These are phyloP conservation scores for Luperina testacea DNA, from an alignment of 2,888 invertebrate species.

Conservation along the genomic window DNA sequence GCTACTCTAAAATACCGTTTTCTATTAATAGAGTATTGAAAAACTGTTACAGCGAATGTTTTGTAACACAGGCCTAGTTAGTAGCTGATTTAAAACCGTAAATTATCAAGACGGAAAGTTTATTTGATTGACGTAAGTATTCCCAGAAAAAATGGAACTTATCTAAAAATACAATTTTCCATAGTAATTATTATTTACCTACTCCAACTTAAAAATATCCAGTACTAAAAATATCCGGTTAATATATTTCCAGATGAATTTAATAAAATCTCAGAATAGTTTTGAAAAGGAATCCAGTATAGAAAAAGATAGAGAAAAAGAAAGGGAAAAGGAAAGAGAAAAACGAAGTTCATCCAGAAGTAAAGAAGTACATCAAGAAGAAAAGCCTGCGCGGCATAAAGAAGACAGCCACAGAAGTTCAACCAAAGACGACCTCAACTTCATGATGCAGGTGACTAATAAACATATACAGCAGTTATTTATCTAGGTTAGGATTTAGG, in stretches of 20 bases:
- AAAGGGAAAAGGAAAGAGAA: conserved; percentile 74
- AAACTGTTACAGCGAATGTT: conserved; percentile 40
- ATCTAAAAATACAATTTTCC: conserved; percentile 14
- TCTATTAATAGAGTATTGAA: conserved; percentile 43
- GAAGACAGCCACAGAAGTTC: conserved; percentile 76
- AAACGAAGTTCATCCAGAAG: conserved; percentile 83
- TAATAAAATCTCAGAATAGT: conserved; percentile 89
- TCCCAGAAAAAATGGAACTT: conserved; percentile 14
- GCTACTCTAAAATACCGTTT: conserved; percentile 55
- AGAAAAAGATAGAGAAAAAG: conserved; percentile 85
- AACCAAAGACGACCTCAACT: conserved; percentile 86
- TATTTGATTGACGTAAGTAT: conserved; percentile 24
- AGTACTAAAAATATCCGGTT: conserved; percentile 29
- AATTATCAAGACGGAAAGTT: conserved; percentile 40
- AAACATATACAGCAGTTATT: background rate
- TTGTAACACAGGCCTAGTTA: conserved; percentile 25
- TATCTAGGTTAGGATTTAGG: background rate
- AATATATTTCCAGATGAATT: conserved; percentile 86
- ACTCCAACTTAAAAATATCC: conserved; percentile 24
- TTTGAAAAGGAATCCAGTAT: conserved; percentile 88
- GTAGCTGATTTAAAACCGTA: conserved; percentile 23
- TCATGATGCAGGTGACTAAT: conserved; percentile 85
- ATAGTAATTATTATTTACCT: conserved; percentile 24
- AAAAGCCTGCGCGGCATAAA: conserved; percentile 77
- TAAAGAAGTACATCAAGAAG: conserved; percentile 81